These are phyloP conservation scores for Altica lythri DNA, from an alignment of 2,888 invertebrate species.

Conservation along the genomic window DNA sequence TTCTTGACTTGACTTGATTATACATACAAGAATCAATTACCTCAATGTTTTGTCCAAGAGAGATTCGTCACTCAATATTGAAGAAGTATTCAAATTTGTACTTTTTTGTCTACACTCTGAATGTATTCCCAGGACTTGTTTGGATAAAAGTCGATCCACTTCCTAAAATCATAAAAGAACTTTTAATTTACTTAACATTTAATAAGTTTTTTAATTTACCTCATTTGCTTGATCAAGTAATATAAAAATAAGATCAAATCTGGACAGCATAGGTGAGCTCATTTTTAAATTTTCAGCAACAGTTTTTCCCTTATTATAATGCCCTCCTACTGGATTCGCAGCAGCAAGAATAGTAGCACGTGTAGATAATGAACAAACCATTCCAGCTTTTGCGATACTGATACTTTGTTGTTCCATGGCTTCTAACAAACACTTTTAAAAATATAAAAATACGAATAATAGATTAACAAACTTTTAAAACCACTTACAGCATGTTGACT, in stretches of 20 bases:
- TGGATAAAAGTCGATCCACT: slow-evolving; percentile 75
- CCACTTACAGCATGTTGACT: slow-evolving; percentile 68
- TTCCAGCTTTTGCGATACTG: slow-evolving; percentile 88
- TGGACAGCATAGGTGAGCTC: slow-evolving; percentile 80
- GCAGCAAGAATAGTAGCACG: slow-evolving; percentile 87
- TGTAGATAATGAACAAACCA: slow-evolving; percentile 80
- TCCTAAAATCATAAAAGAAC: slow-evolving; percentile 59
- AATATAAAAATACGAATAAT: background rate
- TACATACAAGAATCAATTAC: too few species aligned
- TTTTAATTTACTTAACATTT: background rate
- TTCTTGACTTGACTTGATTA: too few species aligned
- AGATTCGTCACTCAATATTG: slow-evolving; percentile 8
- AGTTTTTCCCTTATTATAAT: slow-evolving; percentile 85
- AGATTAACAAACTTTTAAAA: background rate
- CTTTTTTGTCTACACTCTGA: slow-evolving; percentile 53
- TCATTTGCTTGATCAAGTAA: slow-evolving; percentile 85
- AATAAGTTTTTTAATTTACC: slow-evolving; percentile 55
- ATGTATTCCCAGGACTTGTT: slow-evolving; percentile 82
- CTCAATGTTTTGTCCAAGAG: slow-evolving; percentile 23
- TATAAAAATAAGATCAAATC: slow-evolving; percentile 93
- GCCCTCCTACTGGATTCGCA: slow-evolving; percentile 89
- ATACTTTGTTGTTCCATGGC: slow-evolving; percentile 94
- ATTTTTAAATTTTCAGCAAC: slow-evolving; percentile 89
- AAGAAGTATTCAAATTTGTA: background rate
- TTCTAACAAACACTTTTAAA: slow-evolving; percentile 78